Base-by-base conservation (phyloP, 2,797 vertebrate genomes). In the Poeciliopsis turneri region DNA sequence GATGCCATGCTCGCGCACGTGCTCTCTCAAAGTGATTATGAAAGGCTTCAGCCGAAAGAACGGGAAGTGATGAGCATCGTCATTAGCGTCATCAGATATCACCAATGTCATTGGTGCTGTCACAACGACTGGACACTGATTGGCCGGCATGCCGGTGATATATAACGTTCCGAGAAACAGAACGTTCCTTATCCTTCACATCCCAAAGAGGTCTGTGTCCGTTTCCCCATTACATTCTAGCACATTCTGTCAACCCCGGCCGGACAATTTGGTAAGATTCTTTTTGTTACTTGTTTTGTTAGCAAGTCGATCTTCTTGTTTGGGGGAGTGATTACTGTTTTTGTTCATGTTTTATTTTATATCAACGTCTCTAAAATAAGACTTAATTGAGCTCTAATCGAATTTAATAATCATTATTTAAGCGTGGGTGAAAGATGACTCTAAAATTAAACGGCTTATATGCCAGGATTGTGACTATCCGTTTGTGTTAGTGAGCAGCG, bases 141-240 rank as follows among this genome's bases (percentile, higher is more conserved):
- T 96, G 95, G 96, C 72, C 88, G n/a, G 15, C 4, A n/a, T 72
- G 33, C 82, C 87, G 87, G 78, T 0, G 0, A 93, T 95, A 96
- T 93, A 95, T 76, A 84, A 12, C 18, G 28, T 78, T 77, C 51
- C 1, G 82, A 0, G 10, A 0, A 3, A 0, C 0, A 7, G 0
- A 0, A 4, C 0, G 36, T 86, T 18, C 41, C 91, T 78, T 81
- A 91, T 90, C 84, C 84, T 91, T 83, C 86, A 87, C 79, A 46
- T 59, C 77, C 85, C 91, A 89, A 89, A 91, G 83, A 90, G 88
- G 90, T 80, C 3, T 30, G 64, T 76, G 45, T 55, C 78, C 51
- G 57, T 72, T 75, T 36, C 69, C 73, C 86, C 77, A 28, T 68
- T 72, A 59, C 64, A 41, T 41, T 71, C 47, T 45, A 81, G 41